These are phyloP conservation scores for Meandrina meandrites DNA, from an alignment of 92 coral and sea anemone genomes.

Conservation along the genomic window DNA sequence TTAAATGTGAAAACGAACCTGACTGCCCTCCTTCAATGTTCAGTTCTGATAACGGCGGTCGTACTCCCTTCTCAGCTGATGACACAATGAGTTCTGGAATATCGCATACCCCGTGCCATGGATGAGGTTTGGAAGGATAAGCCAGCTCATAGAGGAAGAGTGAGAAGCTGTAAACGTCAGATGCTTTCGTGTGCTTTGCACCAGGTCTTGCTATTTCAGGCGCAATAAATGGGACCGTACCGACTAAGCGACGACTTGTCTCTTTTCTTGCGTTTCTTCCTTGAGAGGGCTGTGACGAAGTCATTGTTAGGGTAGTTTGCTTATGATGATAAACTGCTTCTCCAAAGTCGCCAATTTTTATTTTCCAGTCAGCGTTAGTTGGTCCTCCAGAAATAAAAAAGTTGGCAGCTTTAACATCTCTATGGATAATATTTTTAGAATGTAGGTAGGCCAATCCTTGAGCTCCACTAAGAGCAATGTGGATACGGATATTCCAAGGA, in stretches of 20 bases:
- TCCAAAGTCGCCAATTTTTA: constrained; percentile 3
- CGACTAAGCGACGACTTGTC: neutral
- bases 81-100: constrained; percentile 21
- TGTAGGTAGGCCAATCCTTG: neutral
- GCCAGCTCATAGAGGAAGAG: constrained; percentile 41
- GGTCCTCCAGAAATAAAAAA: neutral
- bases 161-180: constrained; percentile 47
- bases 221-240: constrained; percentile 26
- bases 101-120: constrained; percentile 43
- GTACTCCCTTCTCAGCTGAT: constrained; percentile 12
- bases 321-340: constrained; percentile 20
- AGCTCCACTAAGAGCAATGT: constrained; percentile 2
- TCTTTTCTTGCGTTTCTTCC: neutral
- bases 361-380: neutral
- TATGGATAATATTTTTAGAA: neutral
- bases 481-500: constrained; percentile 4
- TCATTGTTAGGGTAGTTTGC: neutral
- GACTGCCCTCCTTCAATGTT: neutral
- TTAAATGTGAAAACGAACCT: neutral
- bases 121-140: constrained; percentile 37
- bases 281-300: neutral
- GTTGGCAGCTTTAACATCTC: neutral
- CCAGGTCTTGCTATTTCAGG: constrained; percentile 30
- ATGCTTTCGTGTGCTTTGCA: constrained; percentile 3
- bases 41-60: neutral